phyloP scores from a whole-genome alignment of 2,888 invertebrate species.

The Protophormia terraenovae region DNA sequence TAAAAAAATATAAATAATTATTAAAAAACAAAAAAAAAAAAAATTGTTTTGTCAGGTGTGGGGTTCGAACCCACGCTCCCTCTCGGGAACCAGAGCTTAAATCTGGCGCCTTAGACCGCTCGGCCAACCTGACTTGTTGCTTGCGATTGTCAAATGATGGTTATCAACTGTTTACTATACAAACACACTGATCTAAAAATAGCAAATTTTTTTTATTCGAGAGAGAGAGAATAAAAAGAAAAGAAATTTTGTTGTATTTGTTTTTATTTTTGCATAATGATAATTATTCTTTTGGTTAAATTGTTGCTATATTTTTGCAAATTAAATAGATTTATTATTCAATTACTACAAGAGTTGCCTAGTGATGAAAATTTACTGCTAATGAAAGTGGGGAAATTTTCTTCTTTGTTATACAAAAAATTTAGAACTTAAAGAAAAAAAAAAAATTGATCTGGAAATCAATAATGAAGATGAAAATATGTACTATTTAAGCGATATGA shows the following conservation, averaged over 20 bases:
- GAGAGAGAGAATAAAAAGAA: background rate
- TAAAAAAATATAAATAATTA: background rate
- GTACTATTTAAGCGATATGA: no score
- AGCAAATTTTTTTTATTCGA: background rate
- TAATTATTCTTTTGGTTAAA: background rate
- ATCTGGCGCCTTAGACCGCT: slow-evolving; percentile 91
- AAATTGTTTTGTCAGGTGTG: slow-evolving; percentile 84
- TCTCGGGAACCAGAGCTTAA: slow-evolving; percentile 89
- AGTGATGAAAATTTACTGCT: background rate
- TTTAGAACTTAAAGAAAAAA: no score
- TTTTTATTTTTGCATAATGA: background rate
- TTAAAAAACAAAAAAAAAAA: slow-evolving; percentile 14
- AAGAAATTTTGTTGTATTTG: background rate
- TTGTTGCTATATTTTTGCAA: background rate
- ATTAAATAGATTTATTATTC: background rate
- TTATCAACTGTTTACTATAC: background rate
- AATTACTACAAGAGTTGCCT: background rate
- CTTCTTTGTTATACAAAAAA: no score
- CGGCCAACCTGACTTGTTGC: slow-evolving; percentile 84
- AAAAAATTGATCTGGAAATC: no score
- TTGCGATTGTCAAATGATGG: background rate
- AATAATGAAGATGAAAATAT: no score
- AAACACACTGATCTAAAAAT: slow-evolving; percentile 30
- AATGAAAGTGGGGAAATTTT: background rate
- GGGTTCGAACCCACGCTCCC: slow-evolving; percentile 91